These are phyloP conservation scores for Okapia johnstoni DNA, from an alignment of 2,113 vertebrate genomes.

Conservation along the genomic window DNA sequence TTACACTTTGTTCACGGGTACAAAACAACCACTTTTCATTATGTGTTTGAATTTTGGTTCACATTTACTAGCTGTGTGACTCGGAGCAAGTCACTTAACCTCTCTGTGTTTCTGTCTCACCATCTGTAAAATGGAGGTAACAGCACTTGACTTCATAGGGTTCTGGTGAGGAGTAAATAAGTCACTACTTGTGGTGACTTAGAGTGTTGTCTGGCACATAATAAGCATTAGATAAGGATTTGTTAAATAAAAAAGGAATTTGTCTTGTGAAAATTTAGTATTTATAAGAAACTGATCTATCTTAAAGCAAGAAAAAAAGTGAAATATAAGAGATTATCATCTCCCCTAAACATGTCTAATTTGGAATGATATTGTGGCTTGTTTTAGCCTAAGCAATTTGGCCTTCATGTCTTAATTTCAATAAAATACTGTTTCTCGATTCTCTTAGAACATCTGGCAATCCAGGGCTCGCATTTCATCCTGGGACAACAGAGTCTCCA, in stretches of 20 bases:
- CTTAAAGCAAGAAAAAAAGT: neutral
- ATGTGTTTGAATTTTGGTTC: slow-evolving; percentile 53
- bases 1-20: slow-evolving; percentile 98
- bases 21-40: slow-evolving; percentile 48
- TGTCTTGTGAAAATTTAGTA: neutral
- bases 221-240: neutral
- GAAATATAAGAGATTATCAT: slow-evolving; percentile 15
- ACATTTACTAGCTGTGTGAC: neutral
- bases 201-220: neutral
- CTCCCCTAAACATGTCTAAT: neutral
- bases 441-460: neutral
- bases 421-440: neutral
- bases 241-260: neutral
- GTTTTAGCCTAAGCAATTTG: neutral
- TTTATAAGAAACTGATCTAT: neutral
- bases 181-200: neutral
- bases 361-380: neutral
- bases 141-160: neutral
- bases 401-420: slow-evolving; percentile 9
- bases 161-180: neutral
- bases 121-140: slow-evolving; percentile 45
- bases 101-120: neutral
- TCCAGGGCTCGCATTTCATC: neutral
- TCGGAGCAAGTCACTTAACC: neutral
- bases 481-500: neutral